Evolutionary conservation across 1,140 invertebrate genomes (phyloP).

Genomic region (Ooceraea biroi): DNA sequence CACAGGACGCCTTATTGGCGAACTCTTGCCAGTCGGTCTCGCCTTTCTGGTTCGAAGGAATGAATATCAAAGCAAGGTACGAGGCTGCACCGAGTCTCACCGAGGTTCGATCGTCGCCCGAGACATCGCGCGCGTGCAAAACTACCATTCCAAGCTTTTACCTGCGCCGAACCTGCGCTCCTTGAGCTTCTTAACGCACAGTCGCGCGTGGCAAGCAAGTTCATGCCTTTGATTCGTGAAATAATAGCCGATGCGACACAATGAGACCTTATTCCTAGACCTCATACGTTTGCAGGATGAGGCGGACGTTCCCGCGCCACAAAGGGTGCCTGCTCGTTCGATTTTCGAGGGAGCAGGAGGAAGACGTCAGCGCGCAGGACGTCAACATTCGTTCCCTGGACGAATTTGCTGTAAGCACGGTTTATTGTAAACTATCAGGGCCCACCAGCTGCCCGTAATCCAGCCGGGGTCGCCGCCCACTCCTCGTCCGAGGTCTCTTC

Average conservation of each 20-base stretch:
- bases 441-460: conserved; percentile 84
- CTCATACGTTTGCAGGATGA: no score
- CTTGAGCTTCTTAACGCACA: conserved; percentile 22
- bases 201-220: conserved; percentile 16
- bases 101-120: conserved; percentile 15
- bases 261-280: conserved; percentile 22
- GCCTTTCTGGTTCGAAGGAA: neutral
- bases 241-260: conserved; percentile 36
- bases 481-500: conserved; percentile 51
- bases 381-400: conserved; percentile 51
- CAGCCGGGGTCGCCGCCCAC: conserved; percentile 63
- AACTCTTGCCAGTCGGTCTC: no score
- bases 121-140: no score
- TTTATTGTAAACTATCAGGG: conserved; percentile 78
- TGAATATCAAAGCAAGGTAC: conserved; percentile 22
- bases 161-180: neutral
- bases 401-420: conserved; percentile 70
- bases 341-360: conserved; percentile 67
- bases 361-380: conserved; percentile 61
- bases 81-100: neutral
- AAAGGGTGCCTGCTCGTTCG: no score
- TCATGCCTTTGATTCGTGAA: conserved; percentile 14
- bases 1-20: conserved; percentile 63
- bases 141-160: neutral
- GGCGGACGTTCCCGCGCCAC: no score